Evolutionary conservation across 2,113 vertebrate genomes (phyloP), one percentile per base, ranked within the genome.

Genomic region (Elaphurus davidianus): DNA sequence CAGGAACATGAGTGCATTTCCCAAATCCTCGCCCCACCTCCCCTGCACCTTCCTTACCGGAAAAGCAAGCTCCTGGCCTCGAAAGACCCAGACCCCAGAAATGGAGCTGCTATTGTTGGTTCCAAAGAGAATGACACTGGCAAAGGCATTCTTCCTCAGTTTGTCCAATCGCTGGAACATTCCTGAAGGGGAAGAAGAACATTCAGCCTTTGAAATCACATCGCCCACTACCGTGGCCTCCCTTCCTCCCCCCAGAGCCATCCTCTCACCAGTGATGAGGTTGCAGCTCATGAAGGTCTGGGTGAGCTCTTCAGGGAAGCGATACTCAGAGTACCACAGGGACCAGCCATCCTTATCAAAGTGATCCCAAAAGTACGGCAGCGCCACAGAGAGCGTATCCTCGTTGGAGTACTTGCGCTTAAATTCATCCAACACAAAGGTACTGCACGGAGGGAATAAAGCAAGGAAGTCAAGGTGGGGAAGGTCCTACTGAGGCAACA

Each of bases 151-250:
- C 98, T 99, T 99, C 97, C 99, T 98, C 71, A 99, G 99, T 95
- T 99, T 99, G 98, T 99, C 99, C 95, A 99, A 97, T 40, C 99
- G 99, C 98, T 99, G 99, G 98, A 99, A 99, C 99, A 99, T 99
- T 79, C 99, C 99, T 99, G 97, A n/a, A 71, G 78, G 45, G 43
- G 5, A 4, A 45, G 33, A 67, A 52, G 57, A 79, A 36, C 43
- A 1, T 1, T 36, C 40, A 71, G 59, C 25, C 21, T 76, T 9
- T 11, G 19, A 27, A 50, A 47, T 21, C 36, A 7, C 19, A 9
- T 17, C 9, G 1, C 15, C 30, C 4, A 43, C 3, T 0, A 5
- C 79, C 2, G 6, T 3, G 19, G 19, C 33, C 78, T 33, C 67
- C 59, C 17, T 16, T 15, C 43, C 52, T 27, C 62, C 14, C 28